Evolutionary conservation across 1,140 invertebrate genomes (phyloP).

Genomic region (Drosophila lacteicornis): DNA sequence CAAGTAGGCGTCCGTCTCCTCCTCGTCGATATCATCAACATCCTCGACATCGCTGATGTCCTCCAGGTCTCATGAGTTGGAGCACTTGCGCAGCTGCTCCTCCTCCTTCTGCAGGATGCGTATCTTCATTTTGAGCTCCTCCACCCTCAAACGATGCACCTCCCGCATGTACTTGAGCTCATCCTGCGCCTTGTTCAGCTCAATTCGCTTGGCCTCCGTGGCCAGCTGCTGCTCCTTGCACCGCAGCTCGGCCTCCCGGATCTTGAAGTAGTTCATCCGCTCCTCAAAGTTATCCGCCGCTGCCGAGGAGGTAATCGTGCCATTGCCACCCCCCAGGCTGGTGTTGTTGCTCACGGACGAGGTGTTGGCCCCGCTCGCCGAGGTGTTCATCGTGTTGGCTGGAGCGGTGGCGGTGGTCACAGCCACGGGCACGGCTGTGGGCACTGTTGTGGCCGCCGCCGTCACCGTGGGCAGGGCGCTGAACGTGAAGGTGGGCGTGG

Average conservation of each 20-base stretch:
- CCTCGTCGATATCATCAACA: background rate
- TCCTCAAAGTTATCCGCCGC: slow-evolving; percentile 74
- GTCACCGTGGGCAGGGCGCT: slow-evolving; percentile 76
- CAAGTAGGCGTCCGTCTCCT: slow-evolving; percentile 17
- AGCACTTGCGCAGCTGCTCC: slow-evolving; percentile 69
- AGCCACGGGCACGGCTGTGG: slow-evolving; percentile 23
- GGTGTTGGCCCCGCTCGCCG: background rate
- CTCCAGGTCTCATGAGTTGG: slow-evolving; percentile 74
- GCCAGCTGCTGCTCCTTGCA: slow-evolving; percentile 80
- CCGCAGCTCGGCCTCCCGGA: slow-evolving; percentile 79
- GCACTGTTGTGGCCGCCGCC: slow-evolving; percentile 30
- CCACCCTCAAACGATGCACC: slow-evolving; percentile 75
- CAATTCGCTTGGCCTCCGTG: slow-evolving; percentile 77
- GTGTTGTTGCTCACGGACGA: slow-evolving; percentile 31
- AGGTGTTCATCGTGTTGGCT: slow-evolving; percentile 19
- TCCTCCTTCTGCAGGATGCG: slow-evolving; percentile 83
- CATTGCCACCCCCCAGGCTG: slow-evolving; percentile 7
- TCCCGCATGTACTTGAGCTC: slow-evolving; percentile 81
- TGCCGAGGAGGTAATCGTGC: background rate
- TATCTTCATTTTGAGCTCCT: slow-evolving; percentile 83
- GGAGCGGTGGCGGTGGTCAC: slow-evolving; percentile 22
- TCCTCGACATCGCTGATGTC: slow-evolving; percentile 62
- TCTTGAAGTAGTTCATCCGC: slow-evolving; percentile 76
- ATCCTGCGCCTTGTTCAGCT: slow-evolving; percentile 76
- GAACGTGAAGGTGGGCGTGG: slow-evolving; percentile 80